Percentiles rank a stretch among this genome's conserved stretches.
phyloP scores from a whole-genome alignment of 2,888 invertebrate genomes.

The Lasioglossum villosulum region DNA sequence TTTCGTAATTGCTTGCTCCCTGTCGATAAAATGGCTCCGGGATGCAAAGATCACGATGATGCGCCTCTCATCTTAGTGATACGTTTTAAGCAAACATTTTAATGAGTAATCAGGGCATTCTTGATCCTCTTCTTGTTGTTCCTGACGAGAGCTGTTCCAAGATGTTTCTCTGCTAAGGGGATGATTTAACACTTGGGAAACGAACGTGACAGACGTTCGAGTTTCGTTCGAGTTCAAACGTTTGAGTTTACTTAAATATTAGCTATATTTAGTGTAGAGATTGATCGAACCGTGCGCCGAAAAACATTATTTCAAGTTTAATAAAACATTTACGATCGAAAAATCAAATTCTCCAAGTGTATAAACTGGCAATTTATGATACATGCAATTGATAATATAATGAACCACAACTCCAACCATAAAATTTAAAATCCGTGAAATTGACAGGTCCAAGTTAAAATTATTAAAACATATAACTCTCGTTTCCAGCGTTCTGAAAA shows the following conservation, averaged over 20 bases:
- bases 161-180: background rate
- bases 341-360: too few relatives aligned
- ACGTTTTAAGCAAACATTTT: background rate
- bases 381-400: background rate
- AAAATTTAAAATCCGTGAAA: background rate
- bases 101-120: background rate
- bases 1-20: constrained; percentile 8
- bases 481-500: background rate
- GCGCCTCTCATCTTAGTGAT: background rate
- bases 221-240: too few relatives aligned
- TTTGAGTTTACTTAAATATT: too few relatives aligned
- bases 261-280: too few relatives aligned
- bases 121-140: background rate
- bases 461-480: background rate
- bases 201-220: too few relatives aligned
- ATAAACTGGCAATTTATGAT: background rate
- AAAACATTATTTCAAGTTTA: too few relatives aligned
- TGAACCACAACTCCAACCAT: background rate
- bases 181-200: background rate
- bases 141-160: background rate
- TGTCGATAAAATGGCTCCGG: background rate
- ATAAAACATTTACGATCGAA: too few relatives aligned
- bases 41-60: background rate
- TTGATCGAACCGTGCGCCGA: too few relatives aligned
- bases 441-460: background rate